Conservation (phyloP, 2,113 vertebrate species). For the Mus spicilegus region DNA sequence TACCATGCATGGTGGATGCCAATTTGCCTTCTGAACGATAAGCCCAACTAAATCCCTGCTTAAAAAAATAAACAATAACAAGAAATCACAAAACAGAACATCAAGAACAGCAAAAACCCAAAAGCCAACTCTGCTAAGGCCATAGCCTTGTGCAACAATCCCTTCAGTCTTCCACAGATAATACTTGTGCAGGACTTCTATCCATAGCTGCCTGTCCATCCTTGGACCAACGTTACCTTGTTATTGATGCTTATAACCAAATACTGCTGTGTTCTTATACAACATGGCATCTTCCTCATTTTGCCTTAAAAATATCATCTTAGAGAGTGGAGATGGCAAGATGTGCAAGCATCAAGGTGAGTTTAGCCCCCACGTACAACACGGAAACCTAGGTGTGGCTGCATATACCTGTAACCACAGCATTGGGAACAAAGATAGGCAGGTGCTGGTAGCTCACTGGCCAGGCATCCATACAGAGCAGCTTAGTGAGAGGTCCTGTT, state of each 20-base stretch:
- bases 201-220: not conserved
- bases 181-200: not conserved
- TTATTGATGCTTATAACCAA: not conserved
- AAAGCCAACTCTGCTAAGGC: not conserved
- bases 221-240: not conserved
- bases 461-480: not conserved
- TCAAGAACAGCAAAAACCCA: not conserved
- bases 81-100: not conserved
- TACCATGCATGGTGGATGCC: not conserved
- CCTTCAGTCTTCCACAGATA: not conserved
- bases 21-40: not conserved
- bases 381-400: not conserved
- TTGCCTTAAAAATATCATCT: not conserved
- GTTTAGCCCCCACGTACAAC: not conserved
- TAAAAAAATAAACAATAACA: not conserved
- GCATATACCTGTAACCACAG: too few relatives aligned
- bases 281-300: not conserved
- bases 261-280: not conserved
- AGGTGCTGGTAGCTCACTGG: not conserved
- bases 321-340: not conserved
- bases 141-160: not conserved
- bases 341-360: not conserved
- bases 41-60: not conserved
- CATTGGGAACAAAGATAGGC: not conserved
- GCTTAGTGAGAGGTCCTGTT: not conserved